Evolutionary conservation across 2,888 invertebrate species (phyloP), one percentile per base, ranked within the genome.

Genomic region (Onchidella celtica): DNA sequence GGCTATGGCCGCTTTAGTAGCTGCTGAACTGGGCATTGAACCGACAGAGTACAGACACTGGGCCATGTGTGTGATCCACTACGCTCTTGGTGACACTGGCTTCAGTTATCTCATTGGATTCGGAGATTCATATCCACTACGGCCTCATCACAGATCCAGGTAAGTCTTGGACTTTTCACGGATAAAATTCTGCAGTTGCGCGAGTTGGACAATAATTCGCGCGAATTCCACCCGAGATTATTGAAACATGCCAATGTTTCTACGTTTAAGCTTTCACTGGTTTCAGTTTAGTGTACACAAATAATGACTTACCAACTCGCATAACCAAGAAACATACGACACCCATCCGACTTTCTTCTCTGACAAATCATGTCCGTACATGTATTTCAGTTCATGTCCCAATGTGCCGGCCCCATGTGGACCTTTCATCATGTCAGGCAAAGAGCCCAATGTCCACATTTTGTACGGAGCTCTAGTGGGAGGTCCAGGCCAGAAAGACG

Each of bases 381-480:
- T 66, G 29, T n/a, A n/a, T n/a, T n/a, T n/a, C 32, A 66, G 66
- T 32, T 66, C 66, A 3, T 66, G 66, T 21, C 66, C 66, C 21
- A 66, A 66, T 32, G 3, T 66, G 29, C 66, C 66, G 6, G 66
- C 66, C 17, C 66, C 66, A 3, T 66, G 66, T 27, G 66, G 66
- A 21, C 66, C 66, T 4, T 66, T 29, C 66, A 32, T 66, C 66
- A 66, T 66, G 66, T 66, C 66, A 21, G 27, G 66, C 32, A 66
- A 29, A 6, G 9, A 80, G 1, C 86, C 90, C 1, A 92, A 92
- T 80, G 89, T 90, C 0, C 91, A 91, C 68, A 84, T 87, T 0
- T 83, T 92, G 70, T 88, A 87, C 59, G 92, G 92, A 2, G 92
- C 92, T 6, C 81, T 92, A 66, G 91, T 91, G 0, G 92, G 92